Conservation (phyloP, 2,888 invertebrate genomes). For the Parnassius mnemosyne region DNA sequence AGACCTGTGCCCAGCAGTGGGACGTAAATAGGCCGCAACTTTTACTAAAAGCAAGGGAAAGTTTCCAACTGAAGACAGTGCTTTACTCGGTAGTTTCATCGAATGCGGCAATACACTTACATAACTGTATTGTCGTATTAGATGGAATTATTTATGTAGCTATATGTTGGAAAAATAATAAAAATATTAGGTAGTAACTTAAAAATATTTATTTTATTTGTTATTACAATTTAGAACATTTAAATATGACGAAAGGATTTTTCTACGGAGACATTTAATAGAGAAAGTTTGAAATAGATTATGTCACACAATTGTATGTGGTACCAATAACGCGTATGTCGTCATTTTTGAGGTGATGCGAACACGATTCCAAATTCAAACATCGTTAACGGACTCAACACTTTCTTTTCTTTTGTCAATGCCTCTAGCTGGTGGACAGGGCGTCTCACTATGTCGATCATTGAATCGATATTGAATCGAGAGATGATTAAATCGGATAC, state of each 20-base stretch:
- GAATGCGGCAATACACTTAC: too few relatives aligned
- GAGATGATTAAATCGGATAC: conserved; percentile 59
- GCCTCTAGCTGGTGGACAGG: conserved; percentile 57
- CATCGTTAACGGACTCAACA: conserved; percentile 47
- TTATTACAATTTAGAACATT: too few relatives aligned
- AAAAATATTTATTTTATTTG: too few relatives aligned
- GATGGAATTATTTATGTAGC: too few relatives aligned
- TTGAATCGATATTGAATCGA: conserved; percentile 56
- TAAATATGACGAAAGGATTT: background rate
- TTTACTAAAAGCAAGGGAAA: too few relatives aligned
- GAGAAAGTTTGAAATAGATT: conserved; percentile 22
- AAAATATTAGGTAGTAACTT: too few relatives aligned
- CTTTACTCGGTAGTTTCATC: too few relatives aligned
- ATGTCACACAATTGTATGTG: conserved; percentile 26
- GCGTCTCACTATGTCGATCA: conserved; percentile 70
- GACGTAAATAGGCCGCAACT: too few relatives aligned
- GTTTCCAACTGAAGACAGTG: too few relatives aligned
- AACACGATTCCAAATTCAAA: conserved; percentile 35
- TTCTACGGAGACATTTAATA: background rate
- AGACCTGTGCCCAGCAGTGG: too few relatives aligned
- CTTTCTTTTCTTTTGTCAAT: conserved; percentile 73
- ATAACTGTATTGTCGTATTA: too few relatives aligned
- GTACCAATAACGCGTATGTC: conserved; percentile 36
- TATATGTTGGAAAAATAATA: too few relatives aligned
- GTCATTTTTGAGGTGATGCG: conserved; percentile 32